phyloP scores from a whole-genome alignment of 2,888 invertebrate genomes.

The Sphaerophoria rueppellii region DNA sequence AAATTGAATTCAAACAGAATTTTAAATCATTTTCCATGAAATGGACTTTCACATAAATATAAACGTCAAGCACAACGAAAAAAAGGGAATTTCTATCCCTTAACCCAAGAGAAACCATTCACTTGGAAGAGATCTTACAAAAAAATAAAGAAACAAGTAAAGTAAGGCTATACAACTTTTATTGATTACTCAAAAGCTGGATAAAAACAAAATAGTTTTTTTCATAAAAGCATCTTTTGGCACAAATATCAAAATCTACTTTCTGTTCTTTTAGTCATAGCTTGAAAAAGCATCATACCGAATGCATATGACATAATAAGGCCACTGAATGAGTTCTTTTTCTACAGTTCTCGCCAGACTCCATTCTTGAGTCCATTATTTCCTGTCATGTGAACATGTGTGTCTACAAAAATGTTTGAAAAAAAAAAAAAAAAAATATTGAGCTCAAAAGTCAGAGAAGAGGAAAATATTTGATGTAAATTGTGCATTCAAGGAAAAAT shows the following conservation, averaged over 20 bases:
- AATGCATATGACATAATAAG: constrained; percentile 63
- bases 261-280: constrained; percentile 16
- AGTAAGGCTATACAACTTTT: constrained; percentile 15
- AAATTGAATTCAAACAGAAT: constrained; percentile 51
- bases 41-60: constrained; percentile 14
- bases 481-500: constrained; percentile 47
- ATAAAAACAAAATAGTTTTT: constrained; percentile 16
- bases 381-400: not conserved
- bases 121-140: constrained; percentile 33
- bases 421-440: constrained; percentile 9
- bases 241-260: constrained; percentile 58
- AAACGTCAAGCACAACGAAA: not conserved
- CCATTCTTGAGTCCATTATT: not conserved
- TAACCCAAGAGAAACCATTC: constrained; percentile 22
- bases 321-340: constrained; percentile 20
- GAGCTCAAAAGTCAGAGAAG: constrained; percentile 8
- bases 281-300: constrained; percentile 18
- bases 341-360: not conserved
- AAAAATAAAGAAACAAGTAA: constrained; percentile 17
- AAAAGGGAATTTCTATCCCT: constrained; percentile 17
- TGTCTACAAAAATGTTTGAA: not conserved
- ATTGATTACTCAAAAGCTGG: constrained; percentile 60
- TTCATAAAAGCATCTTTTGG: constrained; percentile 27
- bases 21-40: constrained; percentile 26
- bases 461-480: not conserved